A percentile compares a stretch with the other conserved stretches of the same genome.
phyloP scores from a whole-genome alignment of 2,797 vertebrate genomes.

The Todus mexicanus region DNA sequence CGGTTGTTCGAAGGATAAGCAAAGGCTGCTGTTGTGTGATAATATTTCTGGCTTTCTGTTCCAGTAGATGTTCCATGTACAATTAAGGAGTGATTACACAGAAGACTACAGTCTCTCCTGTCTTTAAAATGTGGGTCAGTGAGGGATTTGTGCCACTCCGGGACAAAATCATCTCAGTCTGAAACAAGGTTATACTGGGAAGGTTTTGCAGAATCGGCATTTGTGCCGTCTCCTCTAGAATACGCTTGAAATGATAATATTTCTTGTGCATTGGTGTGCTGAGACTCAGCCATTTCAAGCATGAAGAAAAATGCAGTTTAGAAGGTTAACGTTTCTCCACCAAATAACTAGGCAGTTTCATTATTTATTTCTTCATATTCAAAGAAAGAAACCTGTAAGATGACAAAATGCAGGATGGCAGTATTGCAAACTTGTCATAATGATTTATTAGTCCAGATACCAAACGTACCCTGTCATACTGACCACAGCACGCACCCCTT shows the following conservation, averaged over 20 bases:
- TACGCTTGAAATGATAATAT: constrained; percentile 6
- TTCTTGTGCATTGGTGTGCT: not conserved
- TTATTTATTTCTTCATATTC: not conserved
- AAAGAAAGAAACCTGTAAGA: not conserved
- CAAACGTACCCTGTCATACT: not conserved
- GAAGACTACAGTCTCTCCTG: not conserved
- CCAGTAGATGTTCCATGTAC: not conserved
- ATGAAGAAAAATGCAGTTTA: not conserved
- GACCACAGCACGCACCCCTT: not conserved
- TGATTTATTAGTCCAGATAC: not conserved
- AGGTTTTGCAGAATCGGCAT: constrained; percentile 32
- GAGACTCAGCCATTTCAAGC: not conserved
- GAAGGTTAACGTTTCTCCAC: constrained; percentile 11
- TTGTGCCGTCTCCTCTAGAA: constrained; percentile 36
- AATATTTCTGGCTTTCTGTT: not conserved
- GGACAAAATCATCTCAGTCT: constrained; percentile 5
- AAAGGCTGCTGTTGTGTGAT: not conserved
- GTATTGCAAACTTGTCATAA: not conserved
- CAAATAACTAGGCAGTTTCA: not conserved
- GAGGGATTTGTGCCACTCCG: constrained; percentile 32
- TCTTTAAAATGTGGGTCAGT: constrained; percentile 40
- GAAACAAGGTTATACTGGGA: not conserved
- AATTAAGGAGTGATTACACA: not conserved
- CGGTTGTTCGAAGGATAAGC: not conserved
- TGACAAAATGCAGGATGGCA: constrained; percentile 39